Evolutionary conservation across 2,113 vertebrate species (phyloP).

Genomic region (Cyprinodon tularosa): DNA sequence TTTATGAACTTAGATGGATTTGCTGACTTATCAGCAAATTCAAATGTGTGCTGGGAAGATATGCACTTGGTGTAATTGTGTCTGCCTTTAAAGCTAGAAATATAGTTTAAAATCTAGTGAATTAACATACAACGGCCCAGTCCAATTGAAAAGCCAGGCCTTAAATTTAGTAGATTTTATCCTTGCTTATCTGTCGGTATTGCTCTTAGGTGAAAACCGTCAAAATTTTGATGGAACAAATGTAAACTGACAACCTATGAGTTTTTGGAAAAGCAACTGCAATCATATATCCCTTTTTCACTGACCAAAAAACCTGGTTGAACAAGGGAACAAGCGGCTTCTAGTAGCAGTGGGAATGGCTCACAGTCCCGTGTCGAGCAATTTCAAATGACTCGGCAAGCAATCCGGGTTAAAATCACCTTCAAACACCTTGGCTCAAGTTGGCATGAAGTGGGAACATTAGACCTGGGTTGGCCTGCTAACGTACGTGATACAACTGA

Average conservation of each 20-base stretch:
- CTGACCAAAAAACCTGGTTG: no score
- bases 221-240: constrained; percentile 49
- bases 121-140: constrained; percentile 56
- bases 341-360: no score
- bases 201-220: constrained; percentile 49
- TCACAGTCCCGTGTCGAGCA: no score
- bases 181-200: constrained; percentile 47
- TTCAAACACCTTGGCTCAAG: no score
- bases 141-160: constrained; percentile 47
- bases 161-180: constrained; percentile 43
- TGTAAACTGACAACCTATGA: constrained; percentile 62
- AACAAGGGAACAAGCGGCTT: no score
- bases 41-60: constrained; percentile 24
- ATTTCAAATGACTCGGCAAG: no score
- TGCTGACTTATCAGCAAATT: constrained; percentile 33
- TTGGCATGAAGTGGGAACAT: no score
- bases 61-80: constrained; percentile 3
- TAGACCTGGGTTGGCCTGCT: no score
- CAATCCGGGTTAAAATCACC: no score
- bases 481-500: no score
- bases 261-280: constrained; percentile 55
- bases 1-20: constrained; percentile 19
- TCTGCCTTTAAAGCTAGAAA: constrained; percentile 41
- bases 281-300: constrained; percentile 29
- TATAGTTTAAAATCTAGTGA: constrained; percentile 41